A percentile compares a stretch with the other conserved stretches of the same genome.
Evolutionary conservation across 1,140 invertebrate species (phyloP).

Genomic region (Protaetia brevitarsis): DNA sequence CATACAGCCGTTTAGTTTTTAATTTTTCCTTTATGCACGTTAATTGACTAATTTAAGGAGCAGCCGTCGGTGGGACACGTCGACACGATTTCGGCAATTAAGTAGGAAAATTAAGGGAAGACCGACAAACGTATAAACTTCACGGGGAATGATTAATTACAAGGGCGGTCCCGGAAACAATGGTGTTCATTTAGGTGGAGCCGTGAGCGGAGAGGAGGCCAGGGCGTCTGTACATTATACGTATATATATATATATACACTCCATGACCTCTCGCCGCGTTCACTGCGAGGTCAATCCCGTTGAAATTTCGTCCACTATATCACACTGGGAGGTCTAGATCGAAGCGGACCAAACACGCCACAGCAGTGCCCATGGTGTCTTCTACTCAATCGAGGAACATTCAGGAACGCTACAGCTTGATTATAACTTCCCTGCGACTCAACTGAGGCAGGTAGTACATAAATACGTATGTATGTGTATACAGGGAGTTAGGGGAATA

Average conservation of each 20-base stretch:
- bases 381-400: neutral
- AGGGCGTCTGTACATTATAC: neutral
- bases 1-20: too few relatives aligned
- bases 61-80: neutral
- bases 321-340: neutral
- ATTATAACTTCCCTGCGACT: too few relatives aligned
- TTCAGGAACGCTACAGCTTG: too few relatives aligned
- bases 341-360: neutral
- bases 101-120: neutral
- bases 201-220: neutral
- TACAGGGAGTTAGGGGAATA: too few relatives aligned
- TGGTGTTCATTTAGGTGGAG: slow-evolving; percentile 1
- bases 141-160: slow-evolving; percentile 6
- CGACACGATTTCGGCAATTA: slow-evolving; percentile 10
- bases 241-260: too few relatives aligned
- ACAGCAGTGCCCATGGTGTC: neutral
- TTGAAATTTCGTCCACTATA: slow-evolving; percentile 2
- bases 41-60: slow-evolving; percentile 7
- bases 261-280: neutral
- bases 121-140: slow-evolving; percentile 15
- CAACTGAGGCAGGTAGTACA: too few relatives aligned
- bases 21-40: neutral
- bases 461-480: too few relatives aligned
- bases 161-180: slow-evolving; percentile 5
- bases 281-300: neutral